Evolutionary conservation across 2,797 vertebrate species (phyloP).

Genomic region (Todus mexicanus): DNA sequence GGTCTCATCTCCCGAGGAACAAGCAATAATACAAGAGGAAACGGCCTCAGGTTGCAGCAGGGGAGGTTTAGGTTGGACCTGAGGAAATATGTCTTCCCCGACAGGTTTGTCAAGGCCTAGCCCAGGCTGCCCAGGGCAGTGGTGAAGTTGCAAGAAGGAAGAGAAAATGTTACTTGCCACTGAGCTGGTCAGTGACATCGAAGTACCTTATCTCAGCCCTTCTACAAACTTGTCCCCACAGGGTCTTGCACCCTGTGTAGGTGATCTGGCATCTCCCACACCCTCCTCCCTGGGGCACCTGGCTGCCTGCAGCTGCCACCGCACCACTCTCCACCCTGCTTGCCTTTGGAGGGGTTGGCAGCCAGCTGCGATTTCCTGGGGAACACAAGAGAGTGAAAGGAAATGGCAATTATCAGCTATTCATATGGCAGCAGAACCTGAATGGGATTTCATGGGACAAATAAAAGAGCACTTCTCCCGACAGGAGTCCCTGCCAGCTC

Average conservation of each 20-base stretch:
- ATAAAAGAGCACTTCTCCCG: not conserved
- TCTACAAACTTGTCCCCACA: rapidly evolving
- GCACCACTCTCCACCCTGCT: rapidly evolving
- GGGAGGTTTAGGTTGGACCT: too few relatives aligned
- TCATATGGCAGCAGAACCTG: not conserved
- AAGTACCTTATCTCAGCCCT: not conserved
- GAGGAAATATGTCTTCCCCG: too few relatives aligned
- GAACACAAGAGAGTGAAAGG: not conserved
- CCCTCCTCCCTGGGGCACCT: not conserved
- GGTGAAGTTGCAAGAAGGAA: not conserved
- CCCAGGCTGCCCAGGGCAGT: too few relatives aligned
- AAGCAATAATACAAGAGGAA: too few relatives aligned
- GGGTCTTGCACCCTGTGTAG: rapidly evolving
- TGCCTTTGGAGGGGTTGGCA: not conserved
- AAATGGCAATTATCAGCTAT: constrained; percentile 32
- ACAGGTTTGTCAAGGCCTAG: too few relatives aligned
- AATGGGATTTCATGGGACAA: constrained; percentile 8
- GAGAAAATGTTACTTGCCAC: rapidly evolving
- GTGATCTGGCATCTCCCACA: not conserved
- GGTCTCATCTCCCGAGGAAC: too few relatives aligned
- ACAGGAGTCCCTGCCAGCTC: not conserved
- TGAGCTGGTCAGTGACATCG: not conserved
- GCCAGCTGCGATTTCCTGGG: not conserved
- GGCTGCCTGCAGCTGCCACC: not conserved
- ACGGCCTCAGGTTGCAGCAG: too few relatives aligned